Evolutionary conservation across 2,113 vertebrate genomes (phyloP), one percentile per base, ranked within the genome.

Genomic region (Centropus unirufus): DNA sequence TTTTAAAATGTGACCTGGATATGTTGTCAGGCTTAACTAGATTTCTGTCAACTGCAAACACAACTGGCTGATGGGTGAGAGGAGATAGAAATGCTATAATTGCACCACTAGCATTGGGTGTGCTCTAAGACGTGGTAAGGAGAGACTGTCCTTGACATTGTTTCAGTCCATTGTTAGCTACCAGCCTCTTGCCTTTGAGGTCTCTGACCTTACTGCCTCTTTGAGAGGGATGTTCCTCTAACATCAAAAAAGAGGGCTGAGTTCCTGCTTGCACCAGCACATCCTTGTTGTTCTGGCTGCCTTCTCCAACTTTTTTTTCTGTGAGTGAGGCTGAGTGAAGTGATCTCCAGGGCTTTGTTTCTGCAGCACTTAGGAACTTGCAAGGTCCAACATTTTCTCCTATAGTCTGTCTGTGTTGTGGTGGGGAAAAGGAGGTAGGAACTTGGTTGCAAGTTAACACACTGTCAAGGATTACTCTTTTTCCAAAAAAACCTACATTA

Each of bases 241-340:
- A 24, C 14, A 21, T 58, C 61, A 51, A 69, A 70, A 68, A 72
- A 57, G 36, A 51, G 9, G 3, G 2, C 47, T 72, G 40, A 57
- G 59, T 90, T 93, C 58, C 91, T 92, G 91, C 49, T 85, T 79
- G 44, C 62, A 90, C 88, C 67, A 85, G 75, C 61, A 89, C 51
- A 49, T 91, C 64, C 70, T 68, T 85, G 61, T 55, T 88, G 67
- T 90, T 90, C 47, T 87, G 70, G 15, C 39, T 89, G 55, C 26
- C 67, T 84, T 89, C 40, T 89, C 46, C 22, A 40, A 20, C 14
- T 34, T 15, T 47, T 59, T 49, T 54, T 39, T 4, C 10, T 46
- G 8, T 14, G 13, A 51, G 12, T 68, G 74, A 91, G 30, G n/a
- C 30, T 77, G 51, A 66, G 27, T 58, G 77, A 78, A 80, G 30